Conservation (phyloP, 2,797 vertebrate species). For the Rallus crepitans region DNA sequence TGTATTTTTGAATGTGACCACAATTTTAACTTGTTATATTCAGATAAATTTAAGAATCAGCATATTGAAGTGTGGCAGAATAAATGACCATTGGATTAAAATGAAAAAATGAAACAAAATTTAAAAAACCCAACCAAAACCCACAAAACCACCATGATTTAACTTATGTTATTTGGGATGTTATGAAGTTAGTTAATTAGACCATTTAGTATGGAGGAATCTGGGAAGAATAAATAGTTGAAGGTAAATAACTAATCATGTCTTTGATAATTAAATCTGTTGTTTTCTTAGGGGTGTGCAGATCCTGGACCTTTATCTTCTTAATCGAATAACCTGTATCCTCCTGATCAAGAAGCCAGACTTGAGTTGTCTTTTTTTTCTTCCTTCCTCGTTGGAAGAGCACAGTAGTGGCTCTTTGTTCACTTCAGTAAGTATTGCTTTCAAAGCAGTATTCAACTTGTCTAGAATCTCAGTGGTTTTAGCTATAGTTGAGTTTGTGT, state of each 20-base stretch:
- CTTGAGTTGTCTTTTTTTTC: background rate
- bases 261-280: background rate
- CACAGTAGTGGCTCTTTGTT: constrained; percentile 13
- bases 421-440: constrained; percentile 55
- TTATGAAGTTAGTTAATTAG: background rate
- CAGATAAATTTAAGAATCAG: background rate
- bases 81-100: background rate
- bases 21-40: background rate
- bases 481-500: background rate
- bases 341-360: background rate
- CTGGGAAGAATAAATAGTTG: background rate
- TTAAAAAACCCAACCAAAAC: too few species aligned
- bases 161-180: background rate
- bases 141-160: background rate
- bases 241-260: background rate
- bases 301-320: background rate
- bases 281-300: background rate
- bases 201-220: background rate
- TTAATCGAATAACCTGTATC: background rate
- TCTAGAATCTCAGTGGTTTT: background rate
- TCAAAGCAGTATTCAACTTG: background rate
- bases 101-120: background rate
- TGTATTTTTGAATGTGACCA: background rate
- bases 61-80: background rate
- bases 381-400: background rate